Evolutionary conservation across 2,797 vertebrate species (phyloP).

Genomic region (Enteromius afrohamiltoni): DNA sequence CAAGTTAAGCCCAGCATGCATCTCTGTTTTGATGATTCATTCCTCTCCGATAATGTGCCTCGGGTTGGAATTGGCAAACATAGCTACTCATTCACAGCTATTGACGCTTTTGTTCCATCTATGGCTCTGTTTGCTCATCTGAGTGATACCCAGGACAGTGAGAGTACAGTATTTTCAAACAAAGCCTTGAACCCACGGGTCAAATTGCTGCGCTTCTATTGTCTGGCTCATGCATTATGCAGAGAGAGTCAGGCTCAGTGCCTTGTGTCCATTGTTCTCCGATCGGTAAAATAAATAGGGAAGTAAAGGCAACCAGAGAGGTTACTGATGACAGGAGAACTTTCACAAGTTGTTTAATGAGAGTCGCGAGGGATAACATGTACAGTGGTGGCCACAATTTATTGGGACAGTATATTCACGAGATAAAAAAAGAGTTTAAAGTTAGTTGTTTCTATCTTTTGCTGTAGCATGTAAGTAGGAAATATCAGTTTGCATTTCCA

Average conservation of each 20-base stretch:
- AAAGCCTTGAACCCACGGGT: slow-evolving; percentile 50
- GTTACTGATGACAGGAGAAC: slow-evolving; percentile 32
- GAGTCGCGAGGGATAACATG: slow-evolving; percentile 18
- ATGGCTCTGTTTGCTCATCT: slow-evolving; percentile 39
- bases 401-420: too few relatives aligned
- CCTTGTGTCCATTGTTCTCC: slow-evolving; percentile 44
- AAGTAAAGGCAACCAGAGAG: slow-evolving; percentile 34
- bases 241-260: slow-evolving; percentile 34
- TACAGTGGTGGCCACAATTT: not conserved
- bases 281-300: slow-evolving; percentile 47
- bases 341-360: slow-evolving; percentile 33
- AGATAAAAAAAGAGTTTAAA: too few relatives aligned
- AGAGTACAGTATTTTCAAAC: slow-evolving; percentile 54
- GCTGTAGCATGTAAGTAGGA: too few relatives aligned
- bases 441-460: too few relatives aligned
- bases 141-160: slow-evolving; percentile 20
- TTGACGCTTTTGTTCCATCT: slow-evolving; percentile 34
- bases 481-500: too few relatives aligned
- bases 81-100: slow-evolving; percentile 36
- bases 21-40: slow-evolving; percentile 21
- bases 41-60: slow-evolving; percentile 12
- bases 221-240: slow-evolving; percentile 42
- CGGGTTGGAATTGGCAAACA: not conserved
- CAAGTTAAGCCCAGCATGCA: not conserved
- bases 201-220: slow-evolving; percentile 25